Evolutionary conservation across 2,888 invertebrate species (phyloP).

Genomic region (Acrobasis suavella): DNA sequence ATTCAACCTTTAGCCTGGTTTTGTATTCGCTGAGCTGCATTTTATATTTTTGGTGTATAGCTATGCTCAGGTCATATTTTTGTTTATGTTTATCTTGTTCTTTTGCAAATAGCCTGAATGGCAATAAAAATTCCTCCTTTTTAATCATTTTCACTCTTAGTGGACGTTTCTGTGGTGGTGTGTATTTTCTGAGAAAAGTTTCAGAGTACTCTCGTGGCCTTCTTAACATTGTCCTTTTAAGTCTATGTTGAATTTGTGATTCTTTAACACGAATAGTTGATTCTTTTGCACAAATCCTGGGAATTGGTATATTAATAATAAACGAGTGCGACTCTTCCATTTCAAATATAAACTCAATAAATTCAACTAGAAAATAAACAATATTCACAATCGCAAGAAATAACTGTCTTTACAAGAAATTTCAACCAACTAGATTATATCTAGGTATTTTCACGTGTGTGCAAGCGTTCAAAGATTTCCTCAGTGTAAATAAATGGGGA

Average conservation of each 20-base stretch:
- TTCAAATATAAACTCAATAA: constrained; percentile 33
- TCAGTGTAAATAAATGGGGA: neutral
- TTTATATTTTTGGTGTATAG: constrained; percentile 55
- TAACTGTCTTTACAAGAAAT: neutral
- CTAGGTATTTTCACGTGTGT: neutral
- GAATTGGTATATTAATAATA: constrained; percentile 9
- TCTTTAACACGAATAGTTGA: constrained; percentile 30
- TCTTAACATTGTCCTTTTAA: constrained; percentile 22
- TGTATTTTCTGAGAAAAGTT: constrained; percentile 38
- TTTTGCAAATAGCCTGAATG: constrained; percentile 54
- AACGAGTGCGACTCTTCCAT: constrained; percentile 42
- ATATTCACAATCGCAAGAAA: constrained; percentile 1
- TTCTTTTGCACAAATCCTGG: constrained; percentile 31
- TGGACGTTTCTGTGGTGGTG: constrained; percentile 42
- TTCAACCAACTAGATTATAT: constrained; percentile 11
- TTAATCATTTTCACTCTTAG: constrained; percentile 42
- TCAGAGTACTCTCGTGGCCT: constrained; percentile 37
- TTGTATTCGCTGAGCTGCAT: constrained; percentile 47
- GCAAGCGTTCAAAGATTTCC: neutral
- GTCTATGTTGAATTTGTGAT: constrained; percentile 29
- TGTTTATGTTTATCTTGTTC: constrained; percentile 45
- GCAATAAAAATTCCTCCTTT: constrained; percentile 50
- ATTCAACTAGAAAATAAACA: constrained; percentile 27
- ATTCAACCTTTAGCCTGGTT: constrained; percentile 45
- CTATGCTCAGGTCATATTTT: constrained; percentile 43